phyloP scores from a whole-genome alignment of 2,797 vertebrate species.

The Phalloptychus januarius region DNA sequence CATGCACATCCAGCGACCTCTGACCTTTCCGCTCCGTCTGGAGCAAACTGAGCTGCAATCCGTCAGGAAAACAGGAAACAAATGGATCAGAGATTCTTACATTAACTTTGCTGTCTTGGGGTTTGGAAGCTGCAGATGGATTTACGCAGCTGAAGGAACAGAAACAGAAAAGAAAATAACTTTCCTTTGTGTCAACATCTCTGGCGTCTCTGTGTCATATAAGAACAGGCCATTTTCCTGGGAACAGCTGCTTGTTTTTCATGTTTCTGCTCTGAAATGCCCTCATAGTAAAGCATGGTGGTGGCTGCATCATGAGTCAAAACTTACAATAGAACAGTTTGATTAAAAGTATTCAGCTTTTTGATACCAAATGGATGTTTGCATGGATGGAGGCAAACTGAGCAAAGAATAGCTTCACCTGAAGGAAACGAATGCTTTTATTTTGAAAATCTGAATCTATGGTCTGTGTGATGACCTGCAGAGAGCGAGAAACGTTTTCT shows the following conservation, averaged over 20 bases:
- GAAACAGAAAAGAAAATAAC: constrained; percentile 40
- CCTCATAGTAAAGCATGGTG: background rate
- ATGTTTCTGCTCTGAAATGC: background rate
- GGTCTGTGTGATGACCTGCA: background rate
- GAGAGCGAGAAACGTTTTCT: background rate
- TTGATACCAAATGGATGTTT: background rate
- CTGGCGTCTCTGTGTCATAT: background rate
- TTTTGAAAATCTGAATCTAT: background rate
- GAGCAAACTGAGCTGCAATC: constrained; percentile 46
- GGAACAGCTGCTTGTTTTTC: background rate
- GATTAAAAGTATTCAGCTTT: background rate
- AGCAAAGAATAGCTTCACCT: background rate
- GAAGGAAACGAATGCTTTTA: background rate
- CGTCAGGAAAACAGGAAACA: constrained; percentile 25
- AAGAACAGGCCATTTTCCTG: no score
- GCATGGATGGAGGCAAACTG: background rate
- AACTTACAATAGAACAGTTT: background rate
- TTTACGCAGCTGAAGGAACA: constrained; percentile 40
- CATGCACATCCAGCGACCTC: constrained; percentile 54
- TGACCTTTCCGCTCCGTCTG: constrained; percentile 59
- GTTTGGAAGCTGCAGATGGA: constrained; percentile 37
- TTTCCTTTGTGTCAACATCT: background rate
- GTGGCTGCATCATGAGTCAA: background rate
- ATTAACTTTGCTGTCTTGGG: constrained; percentile 46
- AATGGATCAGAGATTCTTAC: background rate